These are phyloP conservation scores for Fragum whitleyi DNA, from an alignment of 2,888 invertebrate genomes.

Conservation along the genomic window DNA sequence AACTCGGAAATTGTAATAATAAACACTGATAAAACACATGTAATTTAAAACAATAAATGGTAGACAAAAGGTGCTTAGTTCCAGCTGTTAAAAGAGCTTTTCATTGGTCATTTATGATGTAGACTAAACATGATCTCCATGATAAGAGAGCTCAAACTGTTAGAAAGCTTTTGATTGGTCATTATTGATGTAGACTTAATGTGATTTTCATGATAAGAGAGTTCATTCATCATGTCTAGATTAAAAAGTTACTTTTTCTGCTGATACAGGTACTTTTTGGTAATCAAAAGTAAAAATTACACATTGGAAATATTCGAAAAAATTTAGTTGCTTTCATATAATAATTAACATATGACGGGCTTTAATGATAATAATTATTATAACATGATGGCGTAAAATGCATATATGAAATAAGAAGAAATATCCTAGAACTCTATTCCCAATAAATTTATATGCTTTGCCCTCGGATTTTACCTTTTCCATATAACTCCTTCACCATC, in stretches of 20 bases:
- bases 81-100: slow-evolving; percentile 6
- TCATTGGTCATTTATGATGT: not conserved
- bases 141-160: slow-evolving; percentile 13
- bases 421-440: no score
- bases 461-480: no score
- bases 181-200: not conserved
- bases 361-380: no score
- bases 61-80: slow-evolving; percentile 8
- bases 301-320: no score
- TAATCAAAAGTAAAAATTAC: no score
- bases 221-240: slow-evolving; percentile 17
- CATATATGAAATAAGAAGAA: no score
- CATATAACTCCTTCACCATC: no score
- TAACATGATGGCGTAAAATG: no score
- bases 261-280: no score
- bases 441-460: no score
- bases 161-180: not conserved
- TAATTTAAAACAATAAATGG: slow-evolving; percentile 1
- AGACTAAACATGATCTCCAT: slow-evolving; percentile 16
- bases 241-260: not conserved
- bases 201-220: slow-evolving; percentile 12
- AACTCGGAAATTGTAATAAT: not conserved
- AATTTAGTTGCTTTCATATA: no score
- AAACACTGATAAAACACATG: slow-evolving; percentile 3
- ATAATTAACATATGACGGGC: no score